These are phyloP conservation scores for Beris chalybata DNA, from an alignment of 2,888 invertebrate species.

Conservation along the genomic window DNA sequence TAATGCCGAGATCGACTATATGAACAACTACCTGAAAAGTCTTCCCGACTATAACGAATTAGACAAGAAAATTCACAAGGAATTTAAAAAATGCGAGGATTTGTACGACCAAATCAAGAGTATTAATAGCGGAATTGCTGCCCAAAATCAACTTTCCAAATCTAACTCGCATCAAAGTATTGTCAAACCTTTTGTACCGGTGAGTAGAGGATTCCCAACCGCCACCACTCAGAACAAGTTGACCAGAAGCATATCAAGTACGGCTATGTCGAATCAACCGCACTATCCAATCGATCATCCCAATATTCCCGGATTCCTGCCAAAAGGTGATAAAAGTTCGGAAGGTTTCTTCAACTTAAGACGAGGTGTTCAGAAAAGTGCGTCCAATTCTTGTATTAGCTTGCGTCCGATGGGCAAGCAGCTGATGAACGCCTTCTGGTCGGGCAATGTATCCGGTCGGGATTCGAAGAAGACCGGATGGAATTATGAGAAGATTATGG, in stretches of 20 bases:
- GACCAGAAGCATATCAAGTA: slow-evolving; percentile 54
- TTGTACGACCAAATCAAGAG: slow-evolving; percentile 53
- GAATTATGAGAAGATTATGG: slow-evolving; percentile 55
- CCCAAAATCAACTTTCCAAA: slow-evolving; percentile 46
- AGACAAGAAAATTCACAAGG: slow-evolving; percentile 54
- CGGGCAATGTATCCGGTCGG: slow-evolving; percentile 50
- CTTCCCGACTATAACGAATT: slow-evolving; percentile 55
- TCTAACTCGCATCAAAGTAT: slow-evolving; percentile 53
- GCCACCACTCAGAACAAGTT: slow-evolving; percentile 41
- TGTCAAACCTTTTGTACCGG: slow-evolving; percentile 35
- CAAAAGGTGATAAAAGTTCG: slow-evolving; percentile 19
- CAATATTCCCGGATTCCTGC: slow-evolving; percentile 38
- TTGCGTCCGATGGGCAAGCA: slow-evolving; percentile 51
- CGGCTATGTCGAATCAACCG: slow-evolving; percentile 46
- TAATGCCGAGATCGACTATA: slow-evolving; percentile 56
- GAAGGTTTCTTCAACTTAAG: neutral
- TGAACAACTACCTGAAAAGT: slow-evolving; percentile 57
- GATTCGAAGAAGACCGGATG: slow-evolving; percentile 47
- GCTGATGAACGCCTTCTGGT: slow-evolving; percentile 55
- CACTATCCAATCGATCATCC: slow-evolving; percentile 39
- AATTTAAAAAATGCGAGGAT: slow-evolving; percentile 56
- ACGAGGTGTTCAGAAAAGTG: slow-evolving; percentile 41
- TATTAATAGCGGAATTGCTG: slow-evolving; percentile 39
- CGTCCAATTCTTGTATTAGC: slow-evolving; percentile 42
- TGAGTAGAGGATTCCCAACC: neutral